Percentiles rank a stretch among this genome's conserved stretches.
These are phyloP conservation scores for Peromyscus leucopus DNA, from an alignment of 2,113 vertebrate species.

Conservation along the genomic window DNA sequence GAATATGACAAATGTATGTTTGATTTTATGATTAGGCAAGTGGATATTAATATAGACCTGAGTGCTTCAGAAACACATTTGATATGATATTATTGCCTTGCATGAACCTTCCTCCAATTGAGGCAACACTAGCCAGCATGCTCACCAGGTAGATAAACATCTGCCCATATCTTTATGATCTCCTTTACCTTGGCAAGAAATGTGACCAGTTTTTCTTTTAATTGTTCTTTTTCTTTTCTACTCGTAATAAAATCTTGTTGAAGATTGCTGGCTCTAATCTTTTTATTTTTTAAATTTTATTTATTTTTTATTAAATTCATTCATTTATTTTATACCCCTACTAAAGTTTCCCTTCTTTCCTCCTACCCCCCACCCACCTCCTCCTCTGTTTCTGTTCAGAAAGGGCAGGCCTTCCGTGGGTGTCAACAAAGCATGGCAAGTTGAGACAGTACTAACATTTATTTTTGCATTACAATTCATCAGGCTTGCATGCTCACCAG, in stretches of 20 bases:
- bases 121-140: background rate
- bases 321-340: background rate
- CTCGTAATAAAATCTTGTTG: background rate
- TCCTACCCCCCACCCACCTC: background rate
- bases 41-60: background rate
- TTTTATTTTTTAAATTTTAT: background rate
- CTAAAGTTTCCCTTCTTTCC: background rate
- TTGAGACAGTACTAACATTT: background rate
- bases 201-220: background rate
- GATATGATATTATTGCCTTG: background rate
- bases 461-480: background rate
- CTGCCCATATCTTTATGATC: background rate
- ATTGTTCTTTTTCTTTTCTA: background rate
- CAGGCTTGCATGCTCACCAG: background rate
- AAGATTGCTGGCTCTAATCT: background rate
- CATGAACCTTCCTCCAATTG: background rate
- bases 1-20: background rate
- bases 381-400: background rate
- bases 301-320: background rate
- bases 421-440: background rate
- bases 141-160: background rate
- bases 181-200: background rate
- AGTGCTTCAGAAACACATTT: constrained; percentile 41
- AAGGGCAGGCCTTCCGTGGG: background rate
- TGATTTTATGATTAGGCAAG: constrained; percentile 29